Evolutionary conservation across 1,140 invertebrate species (phyloP), one percentile per base, ranked within the genome.

Genomic region (Formica exsecta): DNA sequence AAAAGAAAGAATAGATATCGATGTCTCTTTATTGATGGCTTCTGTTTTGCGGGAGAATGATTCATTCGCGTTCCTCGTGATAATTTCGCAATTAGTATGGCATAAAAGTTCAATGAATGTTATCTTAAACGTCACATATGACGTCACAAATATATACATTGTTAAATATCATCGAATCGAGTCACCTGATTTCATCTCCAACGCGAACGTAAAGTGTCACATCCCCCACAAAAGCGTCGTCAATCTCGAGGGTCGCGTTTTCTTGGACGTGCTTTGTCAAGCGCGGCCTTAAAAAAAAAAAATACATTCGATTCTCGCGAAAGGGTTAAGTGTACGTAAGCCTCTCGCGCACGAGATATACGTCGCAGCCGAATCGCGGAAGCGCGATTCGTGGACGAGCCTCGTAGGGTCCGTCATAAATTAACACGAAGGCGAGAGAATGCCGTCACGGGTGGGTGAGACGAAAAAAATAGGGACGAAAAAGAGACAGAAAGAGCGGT

Each of bases 351-450:
- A n/a, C 32, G 62, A 38, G 13, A 54, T 22, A 36, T 51, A 74
- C n/a, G n/a, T 62, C 57, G 57, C 16, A 9, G 22, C 22, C 44
- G 44, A 48, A 29, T 41, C 7, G 2, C 51, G 22, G 51, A 38
- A 44, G 22, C 29, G 32, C 25, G 19, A 57, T 70, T 22, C 65
- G 36, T 25, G n/a, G 19, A 38, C 22, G 38, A 59, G 38, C 36
- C 19, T 71, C 29, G 51, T 36, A 48, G 22, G 13, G 59, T 8
- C 36, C 36, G 59, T 70, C 38, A 51, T 71, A 84, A 86, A 86
- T 84, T 86, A 84, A 84, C 59, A 61, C 57, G 32, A 38, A 86
- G 85, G 85, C 54, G 79, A 86, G 85, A 86, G 79, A 71, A 86
- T 36, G 36, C 44, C 61, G 79, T 75, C 74, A 68, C 61, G 80